Conservation (phyloP, 1,140 invertebrate species). For the Drosophila dunni region DNA sequence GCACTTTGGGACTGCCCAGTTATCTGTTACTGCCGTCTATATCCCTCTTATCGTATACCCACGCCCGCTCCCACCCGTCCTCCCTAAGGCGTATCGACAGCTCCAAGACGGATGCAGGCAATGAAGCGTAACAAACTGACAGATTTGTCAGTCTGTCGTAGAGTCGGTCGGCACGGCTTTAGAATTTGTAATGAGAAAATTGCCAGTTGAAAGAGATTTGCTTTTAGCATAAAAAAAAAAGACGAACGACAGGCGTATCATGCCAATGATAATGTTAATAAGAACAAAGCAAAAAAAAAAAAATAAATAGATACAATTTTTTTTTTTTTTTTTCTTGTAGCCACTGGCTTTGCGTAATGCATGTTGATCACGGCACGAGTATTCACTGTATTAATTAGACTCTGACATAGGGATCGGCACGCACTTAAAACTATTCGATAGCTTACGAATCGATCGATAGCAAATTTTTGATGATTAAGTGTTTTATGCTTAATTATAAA, state of each 20-base stretch:
- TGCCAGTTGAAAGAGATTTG: slow-evolving; percentile 29
- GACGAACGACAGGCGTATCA: slow-evolving; percentile 45
- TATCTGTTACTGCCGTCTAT: too few relatives aligned
- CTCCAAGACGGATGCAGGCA: slow-evolving; percentile 71
- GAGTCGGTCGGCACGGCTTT: slow-evolving; percentile 28
- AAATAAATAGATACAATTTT: slow-evolving; percentile 7
- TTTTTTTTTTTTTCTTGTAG: too few relatives aligned
- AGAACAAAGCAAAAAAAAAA: slow-evolving; percentile 38
- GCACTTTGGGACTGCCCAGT: slow-evolving; percentile 63
- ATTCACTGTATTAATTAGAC: slow-evolving; percentile 19
- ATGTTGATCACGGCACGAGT: slow-evolving; percentile 39
- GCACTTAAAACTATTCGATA: slow-evolving; percentile 16
- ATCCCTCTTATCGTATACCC: too few relatives aligned
- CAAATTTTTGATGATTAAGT: background rate
- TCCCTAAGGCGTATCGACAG: slow-evolving; percentile 10
- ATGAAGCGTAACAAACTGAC: slow-evolving; percentile 51
- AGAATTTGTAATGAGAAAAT: slow-evolving; percentile 60
- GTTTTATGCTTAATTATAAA: slow-evolving; percentile 25
- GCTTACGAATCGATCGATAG: background rate
- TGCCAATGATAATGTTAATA: slow-evolving; percentile 75
- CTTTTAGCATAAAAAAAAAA: slow-evolving; percentile 41
- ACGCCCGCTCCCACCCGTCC: background rate
- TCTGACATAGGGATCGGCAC: slow-evolving; percentile 15
- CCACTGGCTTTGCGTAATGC: slow-evolving; percentile 15
- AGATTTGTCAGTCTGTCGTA: slow-evolving; percentile 32